Percentiles rank a stretch among this genome's conserved stretches.
These are phyloP conservation scores for Yasuhikotakia modesta DNA, from an alignment of 2,797 vertebrate species.

Conservation along the genomic window DNA sequence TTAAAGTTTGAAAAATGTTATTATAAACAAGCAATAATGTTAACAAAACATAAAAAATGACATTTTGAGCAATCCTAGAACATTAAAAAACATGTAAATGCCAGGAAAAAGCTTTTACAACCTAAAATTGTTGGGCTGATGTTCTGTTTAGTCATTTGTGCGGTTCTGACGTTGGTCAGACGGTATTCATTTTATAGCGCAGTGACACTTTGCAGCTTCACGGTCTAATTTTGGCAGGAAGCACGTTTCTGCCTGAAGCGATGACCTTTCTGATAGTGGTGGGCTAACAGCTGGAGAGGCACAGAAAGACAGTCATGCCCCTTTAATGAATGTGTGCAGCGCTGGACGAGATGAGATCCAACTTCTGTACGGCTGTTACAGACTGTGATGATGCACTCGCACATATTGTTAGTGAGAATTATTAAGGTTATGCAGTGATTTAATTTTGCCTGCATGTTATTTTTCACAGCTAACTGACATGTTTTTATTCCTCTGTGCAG, in stretches of 20 bases:
- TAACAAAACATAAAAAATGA: no score
- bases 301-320: constrained; percentile 35
- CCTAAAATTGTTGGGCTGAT: no score
- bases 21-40: no score
- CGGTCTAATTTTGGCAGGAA: constrained; percentile 52
- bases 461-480: constrained; percentile 21
- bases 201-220: constrained; percentile 37
- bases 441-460: neutral
- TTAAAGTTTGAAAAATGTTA: no score
- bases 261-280: constrained; percentile 56
- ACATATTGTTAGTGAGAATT: constrained; percentile 30
- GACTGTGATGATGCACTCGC: constrained; percentile 13
- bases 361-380: constrained; percentile 25
- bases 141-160: constrained; percentile 15
- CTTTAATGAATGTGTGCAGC: constrained; percentile 43
- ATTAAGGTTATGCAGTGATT: neutral
- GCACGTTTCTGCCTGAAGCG: constrained; percentile 46
- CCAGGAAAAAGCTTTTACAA: no score
- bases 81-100: no score
- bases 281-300: constrained; percentile 41
- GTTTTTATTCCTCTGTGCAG: neutral
- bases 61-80: no score
- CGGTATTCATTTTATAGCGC: constrained; percentile 28
- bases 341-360: constrained; percentile 53
- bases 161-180: constrained; percentile 19